Conservation (phyloP, 2,113 vertebrate species). For the Fulmarus glacialis region DNA sequence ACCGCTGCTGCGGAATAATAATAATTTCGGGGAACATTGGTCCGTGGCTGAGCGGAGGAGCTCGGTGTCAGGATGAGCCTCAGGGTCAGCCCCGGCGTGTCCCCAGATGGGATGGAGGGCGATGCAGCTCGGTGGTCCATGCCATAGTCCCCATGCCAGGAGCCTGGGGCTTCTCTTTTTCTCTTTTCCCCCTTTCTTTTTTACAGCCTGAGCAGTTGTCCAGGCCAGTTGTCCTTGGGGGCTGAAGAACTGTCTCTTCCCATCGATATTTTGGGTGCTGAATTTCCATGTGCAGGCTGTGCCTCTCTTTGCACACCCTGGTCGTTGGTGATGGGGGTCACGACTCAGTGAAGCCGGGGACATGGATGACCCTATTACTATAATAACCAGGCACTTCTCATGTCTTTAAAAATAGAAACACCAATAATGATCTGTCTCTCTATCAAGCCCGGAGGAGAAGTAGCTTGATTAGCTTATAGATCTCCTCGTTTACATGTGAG, state of each 20-base stretch:
- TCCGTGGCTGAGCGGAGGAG: background rate
- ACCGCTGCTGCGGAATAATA: accelerated
- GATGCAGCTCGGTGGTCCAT: background rate
- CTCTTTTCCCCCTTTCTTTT: background rate
- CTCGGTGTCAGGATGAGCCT: background rate
- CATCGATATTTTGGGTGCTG: background rate
- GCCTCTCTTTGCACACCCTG: accelerated
- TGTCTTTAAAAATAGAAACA: conserved; percentile 23
- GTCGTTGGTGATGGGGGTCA: accelerated
- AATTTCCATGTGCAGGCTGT: background rate
- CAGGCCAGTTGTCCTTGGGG: accelerated
- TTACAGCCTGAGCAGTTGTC: background rate
- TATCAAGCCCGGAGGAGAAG: background rate
- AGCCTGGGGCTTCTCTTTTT: background rate
- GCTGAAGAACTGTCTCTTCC: background rate
- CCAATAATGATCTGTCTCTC: background rate
- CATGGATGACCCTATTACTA: background rate
- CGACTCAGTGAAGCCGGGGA: accelerated
- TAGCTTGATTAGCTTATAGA: conserved; percentile 21
- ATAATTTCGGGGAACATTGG: background rate
- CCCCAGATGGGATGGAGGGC: background rate
- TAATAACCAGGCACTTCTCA: background rate
- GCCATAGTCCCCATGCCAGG: background rate
- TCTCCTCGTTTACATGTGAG: background rate
- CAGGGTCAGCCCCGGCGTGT: accelerated